Conservation (phyloP, 1,140 invertebrate species). For the Neodiprion virginianus region DNA sequence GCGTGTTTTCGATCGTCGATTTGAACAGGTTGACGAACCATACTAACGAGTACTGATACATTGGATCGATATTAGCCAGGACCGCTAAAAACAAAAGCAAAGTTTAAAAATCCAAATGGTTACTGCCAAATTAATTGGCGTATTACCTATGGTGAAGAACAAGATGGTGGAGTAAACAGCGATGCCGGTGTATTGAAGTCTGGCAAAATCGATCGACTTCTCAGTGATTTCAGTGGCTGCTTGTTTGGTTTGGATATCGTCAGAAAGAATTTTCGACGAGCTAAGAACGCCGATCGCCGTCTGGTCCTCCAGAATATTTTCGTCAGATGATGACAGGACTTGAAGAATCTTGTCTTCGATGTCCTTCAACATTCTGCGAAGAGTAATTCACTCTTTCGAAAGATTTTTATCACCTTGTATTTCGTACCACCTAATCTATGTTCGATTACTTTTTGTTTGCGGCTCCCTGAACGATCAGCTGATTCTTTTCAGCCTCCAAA, state of each 20-base stretch:
- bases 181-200: conserved; percentile 82
- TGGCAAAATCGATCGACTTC: conserved; percentile 74
- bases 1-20: conserved; percentile 88
- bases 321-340: conserved; percentile 83
- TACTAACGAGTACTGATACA: conserved; percentile 95
- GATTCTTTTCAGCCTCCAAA: conserved; percentile 87
- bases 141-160: conserved; percentile 85
- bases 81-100: conserved; percentile 67
- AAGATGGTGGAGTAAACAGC: conserved; percentile 84
- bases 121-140: neutral
- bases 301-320: conserved; percentile 92
- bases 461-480: conserved; percentile 83
- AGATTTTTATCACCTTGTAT: too few relatives aligned
- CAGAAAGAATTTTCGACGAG: conserved; percentile 83
- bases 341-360: conserved; percentile 89
- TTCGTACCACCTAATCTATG: neutral
- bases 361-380: conserved; percentile 78
- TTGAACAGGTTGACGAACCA: conserved; percentile 95
- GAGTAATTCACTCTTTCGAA: conserved; percentile 15
- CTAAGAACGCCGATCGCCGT: conserved; percentile 87
- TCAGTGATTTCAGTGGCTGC: conserved; percentile 83
- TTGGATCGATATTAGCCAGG: conserved; percentile 92
- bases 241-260: conserved; percentile 86
- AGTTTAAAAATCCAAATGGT: conserved; percentile 10
- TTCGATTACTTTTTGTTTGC: conserved; percentile 72